A percentile compares a stretch with the other conserved stretches of the same genome.
phyloP scores from a whole-genome alignment of 2,888 invertebrate genomes.

The Lycophotia porphyrea region DNA sequence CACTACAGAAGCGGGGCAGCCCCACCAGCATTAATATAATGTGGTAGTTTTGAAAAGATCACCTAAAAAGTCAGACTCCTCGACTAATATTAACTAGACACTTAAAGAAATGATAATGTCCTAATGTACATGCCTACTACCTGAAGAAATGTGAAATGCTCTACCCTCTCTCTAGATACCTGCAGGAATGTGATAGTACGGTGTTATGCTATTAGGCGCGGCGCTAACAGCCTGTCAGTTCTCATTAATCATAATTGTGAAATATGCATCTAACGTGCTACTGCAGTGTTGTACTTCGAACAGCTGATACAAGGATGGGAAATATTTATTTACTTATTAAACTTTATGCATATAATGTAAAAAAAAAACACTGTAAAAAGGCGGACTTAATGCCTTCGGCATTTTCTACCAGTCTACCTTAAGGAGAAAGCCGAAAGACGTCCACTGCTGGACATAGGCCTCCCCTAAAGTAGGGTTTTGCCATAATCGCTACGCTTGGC shows the following conservation, averaged over 20 bases:
- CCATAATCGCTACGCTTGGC: too few species aligned
- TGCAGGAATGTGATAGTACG: neutral
- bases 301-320: neutral
- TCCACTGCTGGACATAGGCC: too few species aligned
- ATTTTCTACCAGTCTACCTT: too few species aligned
- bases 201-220: slow-evolving; percentile 6
- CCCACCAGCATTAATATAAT: too few species aligned
- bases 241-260: slow-evolving; percentile 47
- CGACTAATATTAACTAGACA: neutral
- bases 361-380: too few species aligned
- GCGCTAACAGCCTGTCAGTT: slow-evolving; percentile 29
- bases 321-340: too few species aligned
- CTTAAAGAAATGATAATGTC: neutral
- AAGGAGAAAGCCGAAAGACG: too few species aligned
- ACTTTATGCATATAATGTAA: too few species aligned
- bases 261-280: slow-evolving; percentile 28
- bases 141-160: neutral
- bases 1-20: too few species aligned
- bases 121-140: neutral
- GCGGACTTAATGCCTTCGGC: too few species aligned
- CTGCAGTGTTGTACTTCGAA: slow-evolving; percentile 2
- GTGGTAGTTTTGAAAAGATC: neutral
- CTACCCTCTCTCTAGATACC: neutral
- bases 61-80: neutral
- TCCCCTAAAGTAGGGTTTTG: too few species aligned